These are phyloP conservation scores for Steatornis caripensis DNA, from an alignment of 2,113 vertebrate species.

Conservation along the genomic window DNA sequence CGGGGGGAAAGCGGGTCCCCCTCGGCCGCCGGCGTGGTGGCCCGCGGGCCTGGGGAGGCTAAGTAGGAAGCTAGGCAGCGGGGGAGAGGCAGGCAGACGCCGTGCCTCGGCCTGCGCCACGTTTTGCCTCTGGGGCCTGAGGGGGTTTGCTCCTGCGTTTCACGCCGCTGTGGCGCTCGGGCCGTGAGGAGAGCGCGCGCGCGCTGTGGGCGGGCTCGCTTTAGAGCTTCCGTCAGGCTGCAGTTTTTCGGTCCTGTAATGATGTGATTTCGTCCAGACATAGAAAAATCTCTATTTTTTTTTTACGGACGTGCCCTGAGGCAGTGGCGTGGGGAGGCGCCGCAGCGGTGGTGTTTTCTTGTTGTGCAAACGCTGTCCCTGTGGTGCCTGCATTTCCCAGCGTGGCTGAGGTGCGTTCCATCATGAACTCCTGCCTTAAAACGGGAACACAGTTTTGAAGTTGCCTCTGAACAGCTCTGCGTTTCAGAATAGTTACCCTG, in stretches of 20 bases:
- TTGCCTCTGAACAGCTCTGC: background rate
- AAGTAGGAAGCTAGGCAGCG: too few species aligned
- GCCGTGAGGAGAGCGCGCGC: background rate
- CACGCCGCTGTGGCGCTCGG: rapidly evolving
- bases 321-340: background rate
- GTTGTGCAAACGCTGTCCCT: too few species aligned
- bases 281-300: background rate
- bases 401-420: rapidly evolving
- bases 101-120: rapidly evolving
- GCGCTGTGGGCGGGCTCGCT: too few species aligned
- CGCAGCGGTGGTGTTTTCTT: background rate
- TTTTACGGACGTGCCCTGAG: too few species aligned
- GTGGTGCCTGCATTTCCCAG: rapidly evolving
- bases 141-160: background rate
- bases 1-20: rapidly evolving
- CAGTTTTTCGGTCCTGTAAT: rapidly evolving
- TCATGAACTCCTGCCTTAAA: rapidly evolving
- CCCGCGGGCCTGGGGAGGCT: too few species aligned
- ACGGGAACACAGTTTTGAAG: background rate
- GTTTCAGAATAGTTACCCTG: background rate
- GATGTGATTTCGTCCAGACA: rapidly evolving
- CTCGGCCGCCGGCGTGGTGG: rapidly evolving
- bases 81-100: rapidly evolving
- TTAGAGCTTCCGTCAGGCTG: too few species aligned
- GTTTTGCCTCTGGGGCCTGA: rapidly evolving